These are phyloP conservation scores for Silurus meridionalis DNA, from an alignment of 2,113 vertebrate genomes.

Conservation along the genomic window DNA sequence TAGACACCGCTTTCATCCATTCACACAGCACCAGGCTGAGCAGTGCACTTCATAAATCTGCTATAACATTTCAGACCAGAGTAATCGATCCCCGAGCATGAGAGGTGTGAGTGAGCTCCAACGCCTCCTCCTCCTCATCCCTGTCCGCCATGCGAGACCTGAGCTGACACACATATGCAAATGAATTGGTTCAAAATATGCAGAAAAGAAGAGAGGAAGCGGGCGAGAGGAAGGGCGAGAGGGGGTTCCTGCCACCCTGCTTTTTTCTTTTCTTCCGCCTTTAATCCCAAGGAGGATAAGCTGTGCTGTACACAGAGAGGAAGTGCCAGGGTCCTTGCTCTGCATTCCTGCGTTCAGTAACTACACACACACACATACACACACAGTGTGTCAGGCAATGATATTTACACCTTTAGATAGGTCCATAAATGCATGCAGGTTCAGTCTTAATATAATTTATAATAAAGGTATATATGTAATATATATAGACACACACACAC, in stretches of 20 bases:
- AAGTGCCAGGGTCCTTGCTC: constrained; percentile 70
- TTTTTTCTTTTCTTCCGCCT: constrained; percentile 71
- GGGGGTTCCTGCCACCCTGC: constrained; percentile 63
- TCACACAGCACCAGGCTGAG: constrained; percentile 8
- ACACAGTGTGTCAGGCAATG: constrained; percentile 20
- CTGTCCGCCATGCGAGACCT: constrained; percentile 55
- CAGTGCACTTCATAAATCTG: constrained; percentile 40
- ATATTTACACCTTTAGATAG: not conserved
- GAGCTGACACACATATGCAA: constrained; percentile 74
- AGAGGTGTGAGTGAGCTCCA: constrained; percentile 40
- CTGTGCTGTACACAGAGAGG: constrained; percentile 75
- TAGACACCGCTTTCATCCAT: not conserved
- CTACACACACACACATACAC: constrained; percentile 26
- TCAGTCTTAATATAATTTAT: not conserved
- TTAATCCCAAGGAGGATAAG: constrained; percentile 77
- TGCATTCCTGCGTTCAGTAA: constrained; percentile 63
- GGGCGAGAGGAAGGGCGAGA: constrained; percentile 47
- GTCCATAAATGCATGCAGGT: not conserved
- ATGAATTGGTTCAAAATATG: constrained; percentile 69
- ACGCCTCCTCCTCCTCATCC: constrained; percentile 44
- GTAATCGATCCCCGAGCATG: constrained; percentile 59
- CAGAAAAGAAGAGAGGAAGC: constrained; percentile 22
- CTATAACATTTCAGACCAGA: constrained; percentile 58
- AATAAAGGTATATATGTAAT: too few relatives aligned
- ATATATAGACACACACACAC: not conserved